Base-by-base conservation (phyloP, 2,113 vertebrate species). In the Gavia stellata region DNA sequence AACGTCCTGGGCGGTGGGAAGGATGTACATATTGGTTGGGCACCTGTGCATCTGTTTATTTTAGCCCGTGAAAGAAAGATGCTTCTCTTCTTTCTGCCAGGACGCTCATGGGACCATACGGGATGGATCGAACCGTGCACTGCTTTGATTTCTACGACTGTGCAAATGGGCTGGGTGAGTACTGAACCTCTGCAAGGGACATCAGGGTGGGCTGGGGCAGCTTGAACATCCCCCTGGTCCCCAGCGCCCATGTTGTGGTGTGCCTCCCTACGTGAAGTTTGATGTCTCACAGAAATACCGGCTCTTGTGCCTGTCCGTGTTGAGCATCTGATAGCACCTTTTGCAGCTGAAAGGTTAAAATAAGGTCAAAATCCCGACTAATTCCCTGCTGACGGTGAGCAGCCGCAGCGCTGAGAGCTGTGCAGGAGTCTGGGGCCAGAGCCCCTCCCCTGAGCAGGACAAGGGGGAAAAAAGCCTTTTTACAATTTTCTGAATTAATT, bases 61-160 rank as follows among this genome's bases (percentile, higher is more conserved):
- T 17, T 3, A 56, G 44, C 72, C 52, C 0, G 0, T 45, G 70
- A 68, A 82, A 79, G 49, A 55, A 49, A 42, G 28, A 49, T 82
- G 81, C 14, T 56, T 66, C 50, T 84, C 67, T 52, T 56, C 40
- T 94, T 33, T 86, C 89, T 78, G 68, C 28, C 96, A 99, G 99
- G 99, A 99, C 99, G 17, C 97, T 99, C 40, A 99, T 99, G 99
- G 99, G 99, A 97, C 98, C 99, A 0, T 98, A 99, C 0, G 99
- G 99, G 85, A 98, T 98, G 53, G 99, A 99, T 52, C 98, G 99
- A 29, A 96, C 98, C 1, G 98, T 98, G 73, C 98, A 99, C 70
- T 98, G 98, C 92, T 98, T 99, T 70, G 99, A 99, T 74, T 99
- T 99, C 96, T 98, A 97, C 3, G 98, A 99, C 94, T 99, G 99